Conservation (phyloP, 2,113 vertebrate species). For the Phalacrocorax aristotelis region DNA sequence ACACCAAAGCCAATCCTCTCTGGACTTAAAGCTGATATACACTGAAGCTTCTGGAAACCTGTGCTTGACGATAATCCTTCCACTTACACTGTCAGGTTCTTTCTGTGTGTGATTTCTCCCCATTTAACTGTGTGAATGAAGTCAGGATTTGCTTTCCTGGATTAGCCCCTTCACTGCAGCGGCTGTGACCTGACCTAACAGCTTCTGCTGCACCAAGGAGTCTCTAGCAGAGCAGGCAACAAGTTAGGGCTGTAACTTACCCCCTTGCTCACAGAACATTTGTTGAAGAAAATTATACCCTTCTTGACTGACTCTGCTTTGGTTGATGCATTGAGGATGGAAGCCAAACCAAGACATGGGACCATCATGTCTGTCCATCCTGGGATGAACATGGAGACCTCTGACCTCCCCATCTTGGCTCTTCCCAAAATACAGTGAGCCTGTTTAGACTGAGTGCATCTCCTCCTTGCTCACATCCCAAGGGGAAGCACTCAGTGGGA, state of each 20-base stretch:
- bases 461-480: background rate
- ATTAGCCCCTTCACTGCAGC: background rate
- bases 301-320: background rate
- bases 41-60: background rate
- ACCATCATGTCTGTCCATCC: background rate
- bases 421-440: background rate
- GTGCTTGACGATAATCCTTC: background rate
- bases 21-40: background rate
- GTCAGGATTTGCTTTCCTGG: background rate
- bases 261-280: background rate
- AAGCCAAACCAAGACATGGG: background rate
- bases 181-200: background rate
- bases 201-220: no score
- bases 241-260: background rate
- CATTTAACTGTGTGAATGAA: background rate
- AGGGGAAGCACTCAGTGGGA: fast-evolving
- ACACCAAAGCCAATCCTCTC: background rate
- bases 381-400: fast-evolving
- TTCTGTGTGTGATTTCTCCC: background rate
- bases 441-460: background rate
- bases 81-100: background rate
- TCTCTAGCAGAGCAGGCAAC: background rate
- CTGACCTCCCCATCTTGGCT: background rate
- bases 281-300: background rate
- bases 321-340: background rate